These are phyloP conservation scores for Dreissena polymorpha DNA, from an alignment of 1,140 invertebrate genomes.

Conservation along the genomic window DNA sequence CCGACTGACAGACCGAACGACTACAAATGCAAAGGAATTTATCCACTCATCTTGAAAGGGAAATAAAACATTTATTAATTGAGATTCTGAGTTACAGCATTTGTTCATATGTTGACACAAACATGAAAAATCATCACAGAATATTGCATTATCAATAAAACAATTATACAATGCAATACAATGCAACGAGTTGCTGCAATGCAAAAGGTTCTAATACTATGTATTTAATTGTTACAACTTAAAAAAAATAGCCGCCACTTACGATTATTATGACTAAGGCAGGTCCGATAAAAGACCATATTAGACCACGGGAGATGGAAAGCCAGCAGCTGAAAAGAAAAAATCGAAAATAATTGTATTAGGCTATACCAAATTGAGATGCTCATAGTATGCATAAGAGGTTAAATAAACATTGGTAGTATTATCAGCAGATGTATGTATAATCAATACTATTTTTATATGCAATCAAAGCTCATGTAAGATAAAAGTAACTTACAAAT, in stretches of 20 bases:
- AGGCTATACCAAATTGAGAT: background rate
- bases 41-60: too few species aligned
- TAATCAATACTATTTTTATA: background rate
- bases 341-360: background rate
- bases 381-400: background rate
- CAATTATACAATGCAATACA: too few species aligned
- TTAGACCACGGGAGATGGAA: slow-evolving; percentile 19
- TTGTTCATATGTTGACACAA: too few species aligned
- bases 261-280: slow-evolving; percentile 30
- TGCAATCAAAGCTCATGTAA: background rate
- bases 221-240: background rate
- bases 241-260: background rate
- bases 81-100: too few species aligned
- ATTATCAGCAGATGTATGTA: background rate
- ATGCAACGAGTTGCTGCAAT: too few species aligned
- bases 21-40: too few species aligned
- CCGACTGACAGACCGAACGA: too few species aligned
- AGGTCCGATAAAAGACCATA: slow-evolving; percentile 46
- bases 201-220: too few species aligned
- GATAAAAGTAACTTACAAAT: slow-evolving; percentile 34
- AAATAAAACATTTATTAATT: too few species aligned
- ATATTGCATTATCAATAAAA: too few species aligned
- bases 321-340: slow-evolving; percentile 31
- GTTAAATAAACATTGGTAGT: background rate
- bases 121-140: too few species aligned